Evolutionary conservation across 2,113 vertebrate genomes (phyloP), one percentile per base, ranked within the genome.

Genomic region (Ictidomys tridecemlineatus): DNA sequence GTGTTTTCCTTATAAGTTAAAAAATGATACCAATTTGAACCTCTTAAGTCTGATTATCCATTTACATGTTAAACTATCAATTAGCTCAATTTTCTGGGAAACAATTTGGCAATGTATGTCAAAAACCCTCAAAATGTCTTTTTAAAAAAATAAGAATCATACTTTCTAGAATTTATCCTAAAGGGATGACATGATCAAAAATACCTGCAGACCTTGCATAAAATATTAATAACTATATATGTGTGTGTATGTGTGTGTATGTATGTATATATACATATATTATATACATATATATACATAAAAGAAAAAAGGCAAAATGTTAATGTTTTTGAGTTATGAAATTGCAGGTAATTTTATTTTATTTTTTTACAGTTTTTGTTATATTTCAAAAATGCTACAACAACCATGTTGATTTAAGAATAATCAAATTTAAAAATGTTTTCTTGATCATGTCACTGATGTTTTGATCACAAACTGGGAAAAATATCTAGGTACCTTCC

Each of bases 291-390:
- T 58, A 58, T 58, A 22, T 58, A 78, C 2, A n/a, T 74, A 67
- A 90, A 84, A 32, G 16, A 45, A 72, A 28, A 88, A 76, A 28
- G 16, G 42, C 12, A 74, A 94, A 80, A 88, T 26, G 4, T 53
- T 79, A 80, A 76, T 34, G 30, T 51, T 4, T 92, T 89, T 95
- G 58, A 67, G 13, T 93, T 85, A 85, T 77, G 34, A 93, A 96
- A 96, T 77, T 78, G 10, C 69, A 63, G 53, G 16, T 84, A 24
- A 13, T 30, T 45, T 45, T 65, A 13, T 30, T 45, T 45, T 65
- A 56, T 13, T 77, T 45, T 45, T 72, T 91, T 42, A 91, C 72
- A 79, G 12, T 39, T 84, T 94, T 65, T 61, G 6, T 93, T 89
- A 63, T 32, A 70, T 80, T 89, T 93, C 17, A 67, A 77, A 93